A percentile compares a stretch with the other conserved stretches of the same genome.
phyloP scores from a whole-genome alignment of 2,888 invertebrate genomes.

The Asteroscopus sphinx region DNA sequence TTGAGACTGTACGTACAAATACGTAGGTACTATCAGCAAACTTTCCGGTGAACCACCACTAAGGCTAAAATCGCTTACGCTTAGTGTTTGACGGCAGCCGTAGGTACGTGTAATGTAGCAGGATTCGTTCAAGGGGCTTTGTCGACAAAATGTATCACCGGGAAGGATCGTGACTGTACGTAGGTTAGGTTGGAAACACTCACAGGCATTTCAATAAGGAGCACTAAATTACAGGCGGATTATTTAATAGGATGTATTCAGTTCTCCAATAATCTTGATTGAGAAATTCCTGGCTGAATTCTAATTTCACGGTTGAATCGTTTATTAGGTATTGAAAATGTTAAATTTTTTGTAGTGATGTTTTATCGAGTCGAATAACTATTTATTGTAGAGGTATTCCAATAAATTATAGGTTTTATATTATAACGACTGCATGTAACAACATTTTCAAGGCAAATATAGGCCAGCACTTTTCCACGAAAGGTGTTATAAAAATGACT shows the following conservation, averaged over 20 bases:
- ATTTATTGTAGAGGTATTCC: not conserved
- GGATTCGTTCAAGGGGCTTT: too few species aligned
- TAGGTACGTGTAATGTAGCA: too few species aligned
- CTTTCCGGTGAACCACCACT: too few species aligned
- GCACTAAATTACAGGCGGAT: constrained; percentile 27
- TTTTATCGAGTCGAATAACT: constrained; percentile 8
- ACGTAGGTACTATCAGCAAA: not conserved
- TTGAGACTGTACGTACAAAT: constrained; percentile 11
- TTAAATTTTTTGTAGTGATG: constrained; percentile 10
- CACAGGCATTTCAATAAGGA: constrained; percentile 37
- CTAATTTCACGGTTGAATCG: constrained; percentile 29
- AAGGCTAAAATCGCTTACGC: too few species aligned
- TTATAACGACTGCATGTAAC: too few species aligned
- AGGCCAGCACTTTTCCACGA: too few species aligned
- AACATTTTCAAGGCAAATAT: too few species aligned
- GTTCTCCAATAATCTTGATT: constrained; percentile 27
- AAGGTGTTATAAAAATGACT: too few species aligned
- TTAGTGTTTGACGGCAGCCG: too few species aligned
- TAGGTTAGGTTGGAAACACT: constrained; percentile 15
- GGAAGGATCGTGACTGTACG: too few species aligned
- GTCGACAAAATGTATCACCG: too few species aligned
- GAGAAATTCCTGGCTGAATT: constrained; percentile 19
- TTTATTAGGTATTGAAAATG: constrained; percentile 13
- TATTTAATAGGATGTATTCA: constrained; percentile 8
- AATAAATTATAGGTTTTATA: too few species aligned